A percentile compares a stretch with the other conserved stretches of the same genome.
phyloP scores from a whole-genome alignment of 2,888 invertebrate genomes.

The Ferdinandea cuprea region DNA sequence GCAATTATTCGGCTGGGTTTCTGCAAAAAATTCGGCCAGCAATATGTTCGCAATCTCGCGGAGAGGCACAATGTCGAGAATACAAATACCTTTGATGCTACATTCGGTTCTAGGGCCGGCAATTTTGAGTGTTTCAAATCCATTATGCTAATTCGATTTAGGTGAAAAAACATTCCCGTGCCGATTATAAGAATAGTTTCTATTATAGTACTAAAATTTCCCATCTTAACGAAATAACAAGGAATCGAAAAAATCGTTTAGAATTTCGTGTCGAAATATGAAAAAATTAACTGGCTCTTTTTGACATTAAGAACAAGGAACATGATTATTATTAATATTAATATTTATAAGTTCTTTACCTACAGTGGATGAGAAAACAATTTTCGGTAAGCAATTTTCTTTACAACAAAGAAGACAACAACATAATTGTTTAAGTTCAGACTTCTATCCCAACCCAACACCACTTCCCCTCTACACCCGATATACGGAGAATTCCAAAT shows the following conservation, averaged over 20 bases:
- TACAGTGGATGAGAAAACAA: conserved; percentile 10
- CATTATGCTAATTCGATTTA: conserved; percentile 75
- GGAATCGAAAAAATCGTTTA: neutral
- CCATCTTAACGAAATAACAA: too few relatives aligned
- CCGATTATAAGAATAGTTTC: conserved; percentile 74
- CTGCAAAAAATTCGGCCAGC: conserved; percentile 72
- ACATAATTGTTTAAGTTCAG: neutral
- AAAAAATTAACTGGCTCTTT: conserved; percentile 4
- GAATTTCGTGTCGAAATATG: conserved; percentile 41
- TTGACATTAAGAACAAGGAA: neutral
- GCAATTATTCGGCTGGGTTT: conserved; percentile 71
- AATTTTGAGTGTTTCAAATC: conserved; percentile 76
- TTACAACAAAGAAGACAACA: neutral
- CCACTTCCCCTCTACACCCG: conserved; percentile 1
- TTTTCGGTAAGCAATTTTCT: too few relatives aligned
- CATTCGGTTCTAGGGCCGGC: conserved; percentile 76
- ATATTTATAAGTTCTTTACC: neutral
- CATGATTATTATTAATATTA: neutral
- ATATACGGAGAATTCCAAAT: neutral
- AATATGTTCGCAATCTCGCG: conserved; percentile 75
- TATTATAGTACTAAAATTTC: conserved; percentile 34
- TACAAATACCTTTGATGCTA: conserved; percentile 77
- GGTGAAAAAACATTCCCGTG: conserved; percentile 76
- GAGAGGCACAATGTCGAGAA: conserved; percentile 76
- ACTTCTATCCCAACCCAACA: neutral